Base-by-base conservation (phyloP, 2,888 invertebrate genomes). In the Noctua comes region DNA sequence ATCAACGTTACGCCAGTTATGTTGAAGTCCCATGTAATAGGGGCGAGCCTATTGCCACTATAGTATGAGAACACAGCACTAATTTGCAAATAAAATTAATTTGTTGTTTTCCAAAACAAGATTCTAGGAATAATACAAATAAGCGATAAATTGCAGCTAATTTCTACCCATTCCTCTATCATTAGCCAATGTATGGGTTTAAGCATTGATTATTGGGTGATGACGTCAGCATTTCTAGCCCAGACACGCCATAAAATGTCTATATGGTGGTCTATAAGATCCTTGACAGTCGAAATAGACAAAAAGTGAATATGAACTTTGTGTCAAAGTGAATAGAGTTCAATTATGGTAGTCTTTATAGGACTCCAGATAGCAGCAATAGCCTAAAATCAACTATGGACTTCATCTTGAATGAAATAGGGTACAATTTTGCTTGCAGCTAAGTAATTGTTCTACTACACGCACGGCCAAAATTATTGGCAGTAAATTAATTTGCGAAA, bases 201-300 rank as follows among this genome's bases (percentile, higher is more conserved):
- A 54, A 68, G 66, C 76, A 79, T 84, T 84, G 86, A 88, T 88
- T 85, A 79, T 83, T 36, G 21, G 64, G 54, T 40, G 40, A 78
- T 89, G 88, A 89, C 87, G 88, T 89, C 83, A 88, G 88, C 89
- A 78, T 7, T 75, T 84, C 78, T 73, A 80, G 70, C 54, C 54
- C 57, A 48, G 82, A 83, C 88, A 89, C 88, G 87, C 87, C 80
- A 89, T 82, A 68, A 76, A 68, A 83, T 48, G 64, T 80, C 77
- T 78, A 68, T 64, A 85, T 75, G 13, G 59, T 27, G 16, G 36
- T 72, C 68, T 71, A 79, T 76, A 79, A 36, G 46, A 82, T 73
- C 75, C 83, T 65, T 75, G 57, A 68, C 43, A 18, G 11, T 43
- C 59, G 24, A 27, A 46, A 73, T 5, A 36, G 7, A 2, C 5